Base-by-base conservation (phyloP, 2,797 vertebrate genomes). In the Lepilemur septentrionalis region DNA sequence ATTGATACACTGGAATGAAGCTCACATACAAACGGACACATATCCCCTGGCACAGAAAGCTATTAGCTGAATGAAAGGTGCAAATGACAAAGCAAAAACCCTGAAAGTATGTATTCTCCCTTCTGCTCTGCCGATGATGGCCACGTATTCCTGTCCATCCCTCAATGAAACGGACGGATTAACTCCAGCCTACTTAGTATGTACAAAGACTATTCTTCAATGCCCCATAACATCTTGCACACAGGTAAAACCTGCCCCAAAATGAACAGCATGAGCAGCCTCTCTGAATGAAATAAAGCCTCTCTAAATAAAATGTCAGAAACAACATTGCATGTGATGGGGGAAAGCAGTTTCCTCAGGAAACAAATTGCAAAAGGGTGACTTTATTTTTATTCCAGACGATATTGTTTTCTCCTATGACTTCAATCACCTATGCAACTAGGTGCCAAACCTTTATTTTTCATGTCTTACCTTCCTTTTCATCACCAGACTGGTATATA, bases 331-430 rank as follows among this genome's bases (percentile, higher is more conserved):
- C 28, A 10, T 59, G 5, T 81, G 63, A 35, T 1, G 3, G 17
- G 7, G 23, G 5, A 63, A 88, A 72, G 10, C 1, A 81, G 65
- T 7, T 87, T 52, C 17, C 30, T 38, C 32, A 59, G 79, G 69
- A 96, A 75, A 73, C 7, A 69, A 78, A 35, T 23, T 46, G 13
- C 9, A 12, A n/a, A 97, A 55, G 15, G 50, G 65, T 43, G 93
- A 57, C 41, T 93, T 72, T 23, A 46, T 43, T 38, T 96, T 93
- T 92, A n/a, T 83, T 78, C 83, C 63, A 30, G 59, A 69, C 91
- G 67, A 50, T 35, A 22, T 5, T 52, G 4, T 69, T 17, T 78
- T 67, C 35, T 80, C 22, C 28, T 43, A 32, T 73, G 67, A 88
- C n/a, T 87, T 92, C n/a, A 72, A 10, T n/a, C 35, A 35, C 11